Evolutionary conservation across 2,113 vertebrate genomes (phyloP).

Genomic region (Oceanites oceanicus): DNA sequence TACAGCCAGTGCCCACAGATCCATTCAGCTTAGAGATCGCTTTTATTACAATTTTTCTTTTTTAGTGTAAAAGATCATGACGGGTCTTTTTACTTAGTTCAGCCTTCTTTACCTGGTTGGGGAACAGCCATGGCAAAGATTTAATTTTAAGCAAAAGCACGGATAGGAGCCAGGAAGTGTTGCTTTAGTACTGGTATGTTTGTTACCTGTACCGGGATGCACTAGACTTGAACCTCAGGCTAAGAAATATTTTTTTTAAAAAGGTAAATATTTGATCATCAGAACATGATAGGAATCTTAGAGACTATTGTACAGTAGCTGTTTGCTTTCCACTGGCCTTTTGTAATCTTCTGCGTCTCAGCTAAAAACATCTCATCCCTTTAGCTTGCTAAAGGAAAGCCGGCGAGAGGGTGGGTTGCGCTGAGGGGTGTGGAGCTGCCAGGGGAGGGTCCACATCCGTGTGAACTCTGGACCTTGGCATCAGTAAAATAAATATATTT

Average conservation of each 20-base stretch:
- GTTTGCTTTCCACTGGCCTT: conserved; percentile 9
- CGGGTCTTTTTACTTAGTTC: not conserved
- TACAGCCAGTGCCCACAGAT: not conserved
- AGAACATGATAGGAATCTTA: not conserved
- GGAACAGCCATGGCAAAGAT: not conserved
- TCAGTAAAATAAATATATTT: not conserved
- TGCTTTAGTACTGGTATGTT: not conserved
- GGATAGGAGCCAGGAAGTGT: not conserved
- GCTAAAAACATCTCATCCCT: not conserved
- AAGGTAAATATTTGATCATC: conserved; percentile 44
- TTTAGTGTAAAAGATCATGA: not conserved
- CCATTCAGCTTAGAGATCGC: not conserved
- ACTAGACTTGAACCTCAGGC: not conserved
- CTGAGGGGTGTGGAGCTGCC: not conserved
- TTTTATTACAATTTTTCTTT: not conserved
- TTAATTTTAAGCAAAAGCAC: not conserved
- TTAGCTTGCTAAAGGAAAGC: not conserved
- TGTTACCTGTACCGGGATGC: not conserved
- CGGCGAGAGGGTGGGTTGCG: not conserved
- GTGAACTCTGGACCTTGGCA: not conserved
- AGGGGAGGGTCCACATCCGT: not conserved
- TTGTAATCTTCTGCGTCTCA: not conserved
- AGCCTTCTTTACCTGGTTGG: not conserved
- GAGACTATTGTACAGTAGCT: not conserved
- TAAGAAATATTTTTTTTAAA: not conserved